A percentile compares a stretch with the other conserved stretches of the same genome.
These are phyloP conservation scores for Heteractis magnifica DNA, from an alignment of 92 coral and sea anemone species.

Conservation along the genomic window DNA sequence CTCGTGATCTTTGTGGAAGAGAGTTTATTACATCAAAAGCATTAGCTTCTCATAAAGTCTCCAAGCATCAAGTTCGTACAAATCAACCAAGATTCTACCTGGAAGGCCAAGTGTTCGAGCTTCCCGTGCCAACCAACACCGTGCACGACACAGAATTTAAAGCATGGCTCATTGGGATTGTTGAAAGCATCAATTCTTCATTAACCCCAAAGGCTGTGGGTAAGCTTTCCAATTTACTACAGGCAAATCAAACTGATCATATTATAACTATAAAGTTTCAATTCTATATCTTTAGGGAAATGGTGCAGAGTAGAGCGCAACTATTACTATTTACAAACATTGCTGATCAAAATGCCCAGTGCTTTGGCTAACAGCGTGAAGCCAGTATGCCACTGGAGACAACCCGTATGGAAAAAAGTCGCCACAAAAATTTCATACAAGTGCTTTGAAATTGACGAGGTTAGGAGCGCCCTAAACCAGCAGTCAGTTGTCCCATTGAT, in stretches of 20 bases:
- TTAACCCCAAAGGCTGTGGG: constrained; percentile 35
- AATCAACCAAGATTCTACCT: constrained; percentile 11
- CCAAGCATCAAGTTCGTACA: constrained; percentile 12
- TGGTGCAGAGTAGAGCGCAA: constrained; percentile 29
- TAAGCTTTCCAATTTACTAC: background rate
- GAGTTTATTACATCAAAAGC: constrained; percentile 21
- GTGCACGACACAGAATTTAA: background rate
- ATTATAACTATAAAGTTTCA: background rate
- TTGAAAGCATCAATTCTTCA: constrained; percentile 34
- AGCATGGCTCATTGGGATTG: constrained; percentile 24
- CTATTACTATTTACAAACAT: constrained; percentile 32
- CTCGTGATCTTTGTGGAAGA: constrained; percentile 13
- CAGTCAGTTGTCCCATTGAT: constrained; percentile 18
- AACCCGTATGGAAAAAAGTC: constrained; percentile 39
- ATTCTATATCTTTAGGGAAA: constrained; percentile 26
- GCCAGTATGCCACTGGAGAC: constrained; percentile 47
- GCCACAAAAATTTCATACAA: constrained; percentile 40
- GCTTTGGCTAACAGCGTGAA: constrained; percentile 45
- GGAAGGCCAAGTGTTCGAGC: background rate
- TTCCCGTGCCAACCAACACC: constrained; percentile 15
- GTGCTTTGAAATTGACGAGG: constrained; percentile 37
- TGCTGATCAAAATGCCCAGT: constrained; percentile 19
- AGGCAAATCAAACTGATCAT: background rate
- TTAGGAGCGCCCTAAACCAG: constrained; percentile 25
- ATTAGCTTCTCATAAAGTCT: background rate